phyloP scores from a whole-genome alignment of 2,113 vertebrate genomes.

The Macrotus californicus region DNA sequence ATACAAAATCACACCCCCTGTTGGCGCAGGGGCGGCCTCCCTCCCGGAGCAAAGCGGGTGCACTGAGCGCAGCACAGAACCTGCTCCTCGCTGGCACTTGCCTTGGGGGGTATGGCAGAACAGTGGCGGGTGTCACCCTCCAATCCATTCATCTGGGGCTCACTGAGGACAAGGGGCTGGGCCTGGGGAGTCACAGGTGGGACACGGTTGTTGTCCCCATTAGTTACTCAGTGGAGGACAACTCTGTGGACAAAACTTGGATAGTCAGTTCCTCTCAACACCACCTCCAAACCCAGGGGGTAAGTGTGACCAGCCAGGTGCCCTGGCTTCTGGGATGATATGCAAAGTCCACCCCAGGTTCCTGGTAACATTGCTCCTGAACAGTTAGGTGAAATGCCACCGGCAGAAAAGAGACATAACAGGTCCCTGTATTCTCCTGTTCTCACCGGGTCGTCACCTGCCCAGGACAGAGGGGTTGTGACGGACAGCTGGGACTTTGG shows the following conservation, averaged over 20 bases:
- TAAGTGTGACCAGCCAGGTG: accelerated
- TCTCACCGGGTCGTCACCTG: accelerated
- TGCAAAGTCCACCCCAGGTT: accelerated
- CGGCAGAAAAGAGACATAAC: accelerated
- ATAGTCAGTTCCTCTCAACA: accelerated
- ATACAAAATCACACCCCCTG: accelerated
- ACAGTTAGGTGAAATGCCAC: no score
- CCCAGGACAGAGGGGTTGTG: accelerated
- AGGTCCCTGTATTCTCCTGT: accelerated
- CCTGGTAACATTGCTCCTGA: not conserved
- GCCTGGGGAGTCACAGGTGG: accelerated
- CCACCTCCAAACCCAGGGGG: accelerated
- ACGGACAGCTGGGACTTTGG: accelerated
- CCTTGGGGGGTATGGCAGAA: accelerated
- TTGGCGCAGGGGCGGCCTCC: not conserved
- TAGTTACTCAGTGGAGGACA: not conserved
- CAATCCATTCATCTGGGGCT: accelerated
- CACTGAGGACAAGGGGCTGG: not conserved
- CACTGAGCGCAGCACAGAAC: accelerated
- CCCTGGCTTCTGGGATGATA: accelerated
- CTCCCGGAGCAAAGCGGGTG: not conserved
- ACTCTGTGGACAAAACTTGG: no score
- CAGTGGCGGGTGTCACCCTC: accelerated
- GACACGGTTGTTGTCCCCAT: accelerated
- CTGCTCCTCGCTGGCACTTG: accelerated